Evolutionary conservation across 1,140 invertebrate species (phyloP).

Genomic region (Drosophila bifasciata): DNA sequence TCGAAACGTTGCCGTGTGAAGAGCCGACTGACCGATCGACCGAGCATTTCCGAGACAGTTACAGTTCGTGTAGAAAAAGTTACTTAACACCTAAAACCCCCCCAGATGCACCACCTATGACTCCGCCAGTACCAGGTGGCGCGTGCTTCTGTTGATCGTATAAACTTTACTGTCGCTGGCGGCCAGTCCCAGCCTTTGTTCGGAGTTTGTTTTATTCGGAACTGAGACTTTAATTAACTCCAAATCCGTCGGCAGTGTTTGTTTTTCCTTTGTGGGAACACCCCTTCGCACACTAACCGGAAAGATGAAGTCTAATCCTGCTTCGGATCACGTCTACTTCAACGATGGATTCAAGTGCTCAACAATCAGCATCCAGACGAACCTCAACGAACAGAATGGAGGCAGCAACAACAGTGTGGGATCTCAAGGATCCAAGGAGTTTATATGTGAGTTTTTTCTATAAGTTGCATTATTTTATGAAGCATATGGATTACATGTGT

Average conservation of each 20-base stretch:
- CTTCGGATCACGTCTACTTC: constrained; percentile 76
- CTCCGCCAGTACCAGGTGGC: too few species aligned
- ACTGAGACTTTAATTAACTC: constrained; percentile 10
- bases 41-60: constrained; percentile 26
- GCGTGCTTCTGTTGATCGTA: too few species aligned
- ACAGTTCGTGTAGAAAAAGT: neutral
- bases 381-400: constrained; percentile 52
- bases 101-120: constrained; percentile 11
- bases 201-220: too few species aligned
- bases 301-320: constrained; percentile 75
- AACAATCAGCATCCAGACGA: constrained; percentile 70
- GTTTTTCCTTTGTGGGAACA: constrained; percentile 1
- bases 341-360: constrained; percentile 81
- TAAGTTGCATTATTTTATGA: too few species aligned
- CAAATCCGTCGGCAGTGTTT: constrained; percentile 15
- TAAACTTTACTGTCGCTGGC: too few species aligned
- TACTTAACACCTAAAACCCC: neutral
- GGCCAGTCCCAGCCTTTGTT: too few species aligned
- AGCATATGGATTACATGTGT: too few species aligned
- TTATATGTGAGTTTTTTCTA: constrained; percentile 69
- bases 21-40: constrained; percentile 30
- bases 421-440: constrained; percentile 74
- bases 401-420: constrained; percentile 37
- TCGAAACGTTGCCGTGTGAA: constrained; percentile 62
- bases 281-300: neutral